Base-by-base conservation (phyloP, 2,113 vertebrate species). In the Tachysurus fulvidraco region DNA sequence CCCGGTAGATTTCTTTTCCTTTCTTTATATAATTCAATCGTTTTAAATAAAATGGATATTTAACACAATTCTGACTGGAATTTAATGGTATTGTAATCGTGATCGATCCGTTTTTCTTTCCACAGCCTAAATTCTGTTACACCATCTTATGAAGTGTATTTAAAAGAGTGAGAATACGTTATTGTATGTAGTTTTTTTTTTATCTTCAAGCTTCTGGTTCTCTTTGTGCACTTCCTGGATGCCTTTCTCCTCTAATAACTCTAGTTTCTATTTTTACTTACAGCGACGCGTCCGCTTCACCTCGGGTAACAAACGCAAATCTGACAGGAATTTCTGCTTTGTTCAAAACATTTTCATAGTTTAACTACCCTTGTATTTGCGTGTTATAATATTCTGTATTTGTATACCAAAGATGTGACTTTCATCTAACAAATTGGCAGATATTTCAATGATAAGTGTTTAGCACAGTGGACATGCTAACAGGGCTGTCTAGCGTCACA, bases 41-140 rank as follows among this genome's bases (percentile, higher is more conserved):
- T 44, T n/a, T 88, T 60, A 57, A 36, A 85, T 88, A 78, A 55
- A 83, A 57, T 65, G 14, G 41, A 59, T 14, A 83, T 83, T 65
- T 77, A 65, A 65, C 25, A 62, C n/a, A 73, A 64, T 83, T 76
- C 80, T 81, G 28, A 57, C 23, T 30, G 80, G 73, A 87, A 81
- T 81, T 81, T 67, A 67, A 54, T 81, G 28, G 4, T n/a, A 7
- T 50, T 50, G 46, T 50, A 2, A 36, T 36, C 2, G 16, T 44
- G 79, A 6, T 5, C 57, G 65, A 36, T 54, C n/a, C 67, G 13
- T 30, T 30, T 9, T 57, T 74, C 14, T 62, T 81, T 25, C 65
- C 25, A 59, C 16, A 65, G 62, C 16, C 30, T 36, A 30, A 28
- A 30, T 4, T 4, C 21, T 30, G 65, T 30, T 67, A 21, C 30